These are phyloP conservation scores for Pterocles burchelli DNA, from an alignment of 2,113 vertebrate species.

Conservation along the genomic window DNA sequence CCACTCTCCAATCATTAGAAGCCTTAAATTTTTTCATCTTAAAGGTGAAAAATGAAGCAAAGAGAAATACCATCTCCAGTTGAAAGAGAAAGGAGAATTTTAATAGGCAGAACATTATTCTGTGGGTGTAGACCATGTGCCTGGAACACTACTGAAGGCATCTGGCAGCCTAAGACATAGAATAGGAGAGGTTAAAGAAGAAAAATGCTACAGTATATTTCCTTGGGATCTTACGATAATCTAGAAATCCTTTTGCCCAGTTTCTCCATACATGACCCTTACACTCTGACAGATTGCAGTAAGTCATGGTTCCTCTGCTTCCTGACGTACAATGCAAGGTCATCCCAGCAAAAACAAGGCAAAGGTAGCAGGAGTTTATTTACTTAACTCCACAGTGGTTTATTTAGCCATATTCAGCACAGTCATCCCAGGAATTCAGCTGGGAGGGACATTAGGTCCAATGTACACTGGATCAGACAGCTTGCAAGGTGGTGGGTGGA, in stretches of 20 bases:
- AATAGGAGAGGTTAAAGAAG: background rate
- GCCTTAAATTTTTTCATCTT: background rate
- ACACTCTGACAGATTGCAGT: background rate
- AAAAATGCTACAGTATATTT: background rate
- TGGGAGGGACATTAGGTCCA: background rate
- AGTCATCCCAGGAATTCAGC: background rate
- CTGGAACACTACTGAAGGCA: background rate
- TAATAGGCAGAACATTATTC: background rate
- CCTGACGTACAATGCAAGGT: accelerated
- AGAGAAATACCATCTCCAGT: background rate
- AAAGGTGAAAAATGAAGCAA: background rate
- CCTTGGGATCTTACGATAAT: background rate
- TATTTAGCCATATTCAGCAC: background rate
- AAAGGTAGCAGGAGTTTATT: background rate
- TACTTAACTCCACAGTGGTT: background rate
- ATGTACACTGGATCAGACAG: accelerated
- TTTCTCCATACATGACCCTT: conserved; percentile 39
- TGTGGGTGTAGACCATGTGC: background rate
- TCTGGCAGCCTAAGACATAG: background rate
- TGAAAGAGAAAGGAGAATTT: background rate
- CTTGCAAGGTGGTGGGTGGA: background rate
- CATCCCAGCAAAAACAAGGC: background rate
- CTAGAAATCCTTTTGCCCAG: conserved; percentile 23
- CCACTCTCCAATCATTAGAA: background rate
- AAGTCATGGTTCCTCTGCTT: background rate